Evolutionary conservation across 2,113 vertebrate species (phyloP).

Genomic region (Macaca fascicularis): T2T-MFA8v1.1 NC_088377.1:59266001-59266500

Average conservation of each 20-base stretch:
- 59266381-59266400: constrained; percentile 41
- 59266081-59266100: not conserved
- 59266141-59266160: not conserved
- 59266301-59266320: not conserved
- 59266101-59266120: not conserved
- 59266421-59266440: constrained; percentile 56
- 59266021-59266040: accelerated
- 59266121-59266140: not conserved
- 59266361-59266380: not conserved
- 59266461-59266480: not conserved
- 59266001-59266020: no score
- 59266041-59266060: not conserved
- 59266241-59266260: not conserved
- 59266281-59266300: not conserved
- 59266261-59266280: not conserved
- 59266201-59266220: not conserved
- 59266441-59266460: not conserved
- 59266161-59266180: not conserved
- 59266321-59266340: not conserved
- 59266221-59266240: not conserved
- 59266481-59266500: constrained; percentile 54
- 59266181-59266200: not conserved
- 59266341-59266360: not conserved
- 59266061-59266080: not conserved
- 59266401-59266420: constrained; percentile 62